Evolutionary conservation across 2,888 invertebrate genomes (phyloP).

Genomic region (Tipula helvola): DNA sequence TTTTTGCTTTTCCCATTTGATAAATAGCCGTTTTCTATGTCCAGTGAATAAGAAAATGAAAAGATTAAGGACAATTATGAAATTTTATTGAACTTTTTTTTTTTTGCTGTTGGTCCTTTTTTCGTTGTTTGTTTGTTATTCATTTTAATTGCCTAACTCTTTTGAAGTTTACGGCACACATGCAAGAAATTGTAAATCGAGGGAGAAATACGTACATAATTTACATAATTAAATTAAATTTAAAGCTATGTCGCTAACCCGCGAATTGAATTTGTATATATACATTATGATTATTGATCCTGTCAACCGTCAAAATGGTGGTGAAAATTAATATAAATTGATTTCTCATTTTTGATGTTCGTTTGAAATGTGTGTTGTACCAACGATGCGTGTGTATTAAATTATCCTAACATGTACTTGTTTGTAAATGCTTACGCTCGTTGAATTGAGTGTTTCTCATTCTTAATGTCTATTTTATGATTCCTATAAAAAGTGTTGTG

Average conservation of each 20-base stretch:
- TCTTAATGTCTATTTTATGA: background rate
- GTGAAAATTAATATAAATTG: background rate
- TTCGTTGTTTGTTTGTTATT: background rate
- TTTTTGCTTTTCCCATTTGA: background rate
- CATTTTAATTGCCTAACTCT: background rate
- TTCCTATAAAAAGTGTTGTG: background rate
- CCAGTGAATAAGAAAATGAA: conserved; percentile 6
- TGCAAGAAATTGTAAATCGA: background rate
- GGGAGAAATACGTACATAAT: background rate
- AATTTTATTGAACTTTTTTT: background rate
- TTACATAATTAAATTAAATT: background rate
- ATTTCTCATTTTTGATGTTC: background rate
- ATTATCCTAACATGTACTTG: background rate
- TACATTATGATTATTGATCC: background rate
- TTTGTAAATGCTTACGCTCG: background rate
- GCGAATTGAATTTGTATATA: background rate
- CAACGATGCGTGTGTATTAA: background rate
- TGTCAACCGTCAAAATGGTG: background rate
- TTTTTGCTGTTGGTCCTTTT: background rate
- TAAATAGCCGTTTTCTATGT: background rate
- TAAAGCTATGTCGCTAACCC: background rate
- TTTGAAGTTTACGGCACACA: background rate
- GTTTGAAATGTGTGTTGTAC: background rate
- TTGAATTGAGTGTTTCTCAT: background rate
- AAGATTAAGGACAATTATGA: conserved; percentile 6